A percentile compares a stretch with the other conserved stretches of the same genome.
These are phyloP conservation scores for Drosophila engyochracea DNA, from an alignment of 2,888 invertebrate genomes.

Conservation along the genomic window DNA sequence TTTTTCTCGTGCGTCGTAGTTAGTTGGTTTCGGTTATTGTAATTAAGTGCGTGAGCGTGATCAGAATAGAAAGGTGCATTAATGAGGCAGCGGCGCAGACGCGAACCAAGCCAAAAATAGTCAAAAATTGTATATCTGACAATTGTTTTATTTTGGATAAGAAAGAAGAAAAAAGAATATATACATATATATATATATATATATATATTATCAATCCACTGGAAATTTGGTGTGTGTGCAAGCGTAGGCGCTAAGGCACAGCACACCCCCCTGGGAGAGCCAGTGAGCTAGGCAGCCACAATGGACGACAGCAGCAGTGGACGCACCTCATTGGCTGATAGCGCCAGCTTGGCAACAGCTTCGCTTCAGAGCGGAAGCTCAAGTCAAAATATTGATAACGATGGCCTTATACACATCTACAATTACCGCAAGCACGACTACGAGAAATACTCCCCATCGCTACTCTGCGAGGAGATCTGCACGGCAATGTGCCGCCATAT, in stretches of 20 bases:
- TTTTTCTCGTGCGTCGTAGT: slow-evolving; percentile 24
- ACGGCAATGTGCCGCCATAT: slow-evolving; percentile 89
- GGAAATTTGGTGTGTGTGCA: background rate
- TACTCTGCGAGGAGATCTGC: slow-evolving; percentile 89
- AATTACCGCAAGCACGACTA: slow-evolving; percentile 75
- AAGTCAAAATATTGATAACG: slow-evolving; percentile 52
- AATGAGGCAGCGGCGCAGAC: slow-evolving; percentile 44
- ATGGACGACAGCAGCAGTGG: slow-evolving; percentile 78
- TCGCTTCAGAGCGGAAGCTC: slow-evolving; percentile 60
- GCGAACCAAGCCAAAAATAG: slow-evolving; percentile 42
- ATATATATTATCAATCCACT: background rate
- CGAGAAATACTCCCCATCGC: slow-evolving; percentile 76
- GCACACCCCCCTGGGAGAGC: background rate
- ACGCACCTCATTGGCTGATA: slow-evolving; percentile 59
- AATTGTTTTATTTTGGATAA: slow-evolving; percentile 30
- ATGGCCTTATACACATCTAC: slow-evolving; percentile 74
- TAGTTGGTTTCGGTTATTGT: slow-evolving; percentile 10
- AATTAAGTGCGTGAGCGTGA: slow-evolving; percentile 12
- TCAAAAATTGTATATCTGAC: slow-evolving; percentile 15
- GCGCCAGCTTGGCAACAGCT: slow-evolving; percentile 61
- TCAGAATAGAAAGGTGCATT: slow-evolving; percentile 26
- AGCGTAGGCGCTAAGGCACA: slow-evolving; percentile 7
- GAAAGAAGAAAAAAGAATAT: background rate
- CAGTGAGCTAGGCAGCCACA: background rate
- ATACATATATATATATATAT: background rate